Conservation (phyloP, 1,140 invertebrate genomes). For the Heliconius congener region DNA sequence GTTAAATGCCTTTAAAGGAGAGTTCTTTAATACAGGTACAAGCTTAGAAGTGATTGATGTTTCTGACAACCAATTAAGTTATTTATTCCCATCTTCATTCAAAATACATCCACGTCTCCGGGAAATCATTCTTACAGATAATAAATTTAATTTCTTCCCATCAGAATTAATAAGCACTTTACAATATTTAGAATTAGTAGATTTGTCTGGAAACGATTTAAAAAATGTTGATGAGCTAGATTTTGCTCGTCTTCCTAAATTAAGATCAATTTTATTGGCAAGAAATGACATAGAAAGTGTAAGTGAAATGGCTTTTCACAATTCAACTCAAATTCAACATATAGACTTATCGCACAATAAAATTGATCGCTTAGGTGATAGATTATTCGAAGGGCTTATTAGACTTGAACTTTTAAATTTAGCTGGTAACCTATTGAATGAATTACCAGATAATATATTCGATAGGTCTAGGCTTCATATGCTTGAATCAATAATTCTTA, state of each 20-base stretch:
- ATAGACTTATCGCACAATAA: conserved; percentile 90
- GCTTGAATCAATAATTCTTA: conserved; percentile 91
- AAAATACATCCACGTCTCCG: conserved; percentile 89
- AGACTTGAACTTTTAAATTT: conserved; percentile 89
- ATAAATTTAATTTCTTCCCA: conserved; percentile 91
- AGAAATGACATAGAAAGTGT: conserved; percentile 90
- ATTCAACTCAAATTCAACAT: conserved; percentile 92
- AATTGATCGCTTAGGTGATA: conserved; percentile 88
- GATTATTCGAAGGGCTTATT: conserved; percentile 91
- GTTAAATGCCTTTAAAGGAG: conserved; percentile 89
- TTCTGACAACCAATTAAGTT: conserved; percentile 88
- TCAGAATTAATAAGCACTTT: conserved; percentile 89
- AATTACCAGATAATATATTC: conserved; percentile 92
- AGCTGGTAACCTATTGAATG: conserved; percentile 86
- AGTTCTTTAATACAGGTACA: conserved; percentile 88
- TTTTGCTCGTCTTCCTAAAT: conserved; percentile 89
- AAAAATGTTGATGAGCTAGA: conserved; percentile 90
- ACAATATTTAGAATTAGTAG: conserved; percentile 87
- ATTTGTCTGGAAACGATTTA: conserved; percentile 89
- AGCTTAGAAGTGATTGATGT: conserved; percentile 88
- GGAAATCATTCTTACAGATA: conserved; percentile 85
- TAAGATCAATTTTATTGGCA: conserved; percentile 86
- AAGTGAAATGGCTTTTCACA: conserved; percentile 93
- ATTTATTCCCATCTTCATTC: conserved; percentile 91
- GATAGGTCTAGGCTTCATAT: conserved; percentile 89